Conservation (phyloP, 2,797 vertebrate genomes). For the Betta splendens region DNA sequence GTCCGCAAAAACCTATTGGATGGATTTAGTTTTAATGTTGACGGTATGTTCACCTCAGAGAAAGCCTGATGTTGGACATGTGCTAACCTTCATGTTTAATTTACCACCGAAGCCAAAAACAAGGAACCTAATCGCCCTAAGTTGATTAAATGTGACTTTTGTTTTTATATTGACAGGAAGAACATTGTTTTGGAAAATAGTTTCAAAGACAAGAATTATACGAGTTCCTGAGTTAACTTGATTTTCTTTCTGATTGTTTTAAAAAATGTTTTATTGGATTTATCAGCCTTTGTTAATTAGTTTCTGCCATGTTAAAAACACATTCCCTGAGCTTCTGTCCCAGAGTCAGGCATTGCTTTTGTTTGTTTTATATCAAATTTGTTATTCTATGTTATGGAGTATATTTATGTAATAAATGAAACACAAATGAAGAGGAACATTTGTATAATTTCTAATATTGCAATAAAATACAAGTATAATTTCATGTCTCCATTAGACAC, state of each 20-base stretch:
- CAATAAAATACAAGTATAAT: slow-evolving; percentile 68
- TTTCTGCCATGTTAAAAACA: too few relatives aligned
- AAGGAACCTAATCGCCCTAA: slow-evolving; percentile 12
- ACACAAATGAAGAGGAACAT: slow-evolving; percentile 44
- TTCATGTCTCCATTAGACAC: slow-evolving; percentile 36
- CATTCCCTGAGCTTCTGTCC: slow-evolving; percentile 61
- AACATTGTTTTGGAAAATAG: slow-evolving; percentile 10
- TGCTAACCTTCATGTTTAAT: slow-evolving; percentile 20
- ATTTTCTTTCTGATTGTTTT: slow-evolving; percentile 23
- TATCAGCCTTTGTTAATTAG: slow-evolving; percentile 39
- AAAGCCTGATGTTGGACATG: slow-evolving; percentile 15
- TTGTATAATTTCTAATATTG: slow-evolving; percentile 71
- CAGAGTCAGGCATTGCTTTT: slow-evolving; percentile 50
- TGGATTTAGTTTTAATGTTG: slow-evolving; percentile 8
- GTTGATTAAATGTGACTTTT: background rate
- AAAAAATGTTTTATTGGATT: background rate
- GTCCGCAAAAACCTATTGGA: slow-evolving; percentile 8
- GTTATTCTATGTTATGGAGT: slow-evolving; percentile 65
- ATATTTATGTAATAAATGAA: slow-evolving; percentile 75
- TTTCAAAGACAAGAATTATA: slow-evolving; percentile 21
- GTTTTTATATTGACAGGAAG: slow-evolving; percentile 21
- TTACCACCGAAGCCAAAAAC: slow-evolving; percentile 37
- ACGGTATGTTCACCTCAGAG: slow-evolving; percentile 19
- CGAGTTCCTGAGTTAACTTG: slow-evolving; percentile 6
- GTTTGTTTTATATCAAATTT: slow-evolving; percentile 61